A percentile compares a stretch with the other conserved stretches of the same genome.
Evolutionary conservation across 2,797 vertebrate genomes (phyloP).

Genomic region (Salarias fasciatus): DNA sequence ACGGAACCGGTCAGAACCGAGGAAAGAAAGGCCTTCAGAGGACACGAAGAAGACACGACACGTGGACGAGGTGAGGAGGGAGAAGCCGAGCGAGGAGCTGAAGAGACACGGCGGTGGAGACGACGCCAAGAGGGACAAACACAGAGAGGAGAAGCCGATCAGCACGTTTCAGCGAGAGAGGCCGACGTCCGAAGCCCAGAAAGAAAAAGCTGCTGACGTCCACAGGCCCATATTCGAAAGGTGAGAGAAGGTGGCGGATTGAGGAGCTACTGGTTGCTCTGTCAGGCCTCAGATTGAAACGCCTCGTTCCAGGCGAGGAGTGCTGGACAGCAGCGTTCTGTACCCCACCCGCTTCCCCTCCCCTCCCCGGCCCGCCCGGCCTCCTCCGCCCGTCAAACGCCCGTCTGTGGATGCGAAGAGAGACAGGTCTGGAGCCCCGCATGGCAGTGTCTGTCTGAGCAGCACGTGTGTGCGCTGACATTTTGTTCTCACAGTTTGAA

Average conservation of each 20-base stretch:
- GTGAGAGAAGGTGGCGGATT: slow-evolving; percentile 66
- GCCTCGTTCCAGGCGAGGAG: slow-evolving; percentile 75
- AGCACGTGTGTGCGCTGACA: slow-evolving; percentile 21
- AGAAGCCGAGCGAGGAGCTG: slow-evolving; percentile 54
- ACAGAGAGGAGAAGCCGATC: slow-evolving; percentile 41
- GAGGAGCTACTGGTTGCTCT: neutral
- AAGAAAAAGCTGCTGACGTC: slow-evolving; percentile 40
- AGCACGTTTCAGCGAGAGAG: slow-evolving; percentile 26
- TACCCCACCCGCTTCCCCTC: slow-evolving; percentile 73
- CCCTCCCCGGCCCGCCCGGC: slow-evolving; percentile 64
- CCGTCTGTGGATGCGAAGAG: slow-evolving; percentile 66
- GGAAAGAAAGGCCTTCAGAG: slow-evolving; percentile 47
- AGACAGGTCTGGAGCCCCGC: slow-evolving; percentile 77
- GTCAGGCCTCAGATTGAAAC: slow-evolving; percentile 39
- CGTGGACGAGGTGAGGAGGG: slow-evolving; percentile 54
- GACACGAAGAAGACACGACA: slow-evolving; percentile 59
- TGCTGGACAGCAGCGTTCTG: slow-evolving; percentile 77
- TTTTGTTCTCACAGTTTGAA: slow-evolving; percentile 29
- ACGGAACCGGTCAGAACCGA: slow-evolving; percentile 46
- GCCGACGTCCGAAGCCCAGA: slow-evolving; percentile 23
- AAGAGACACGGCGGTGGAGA: slow-evolving; percentile 55
- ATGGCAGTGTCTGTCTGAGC: slow-evolving; percentile 35
- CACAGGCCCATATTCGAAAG: slow-evolving; percentile 71
- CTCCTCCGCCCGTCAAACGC: slow-evolving; percentile 58
- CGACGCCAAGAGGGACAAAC: slow-evolving; percentile 42